Evolutionary conservation across 2,888 invertebrate genomes (phyloP), one percentile per base, ranked within the genome.

Genomic region (Erebia ligea): DNA sequence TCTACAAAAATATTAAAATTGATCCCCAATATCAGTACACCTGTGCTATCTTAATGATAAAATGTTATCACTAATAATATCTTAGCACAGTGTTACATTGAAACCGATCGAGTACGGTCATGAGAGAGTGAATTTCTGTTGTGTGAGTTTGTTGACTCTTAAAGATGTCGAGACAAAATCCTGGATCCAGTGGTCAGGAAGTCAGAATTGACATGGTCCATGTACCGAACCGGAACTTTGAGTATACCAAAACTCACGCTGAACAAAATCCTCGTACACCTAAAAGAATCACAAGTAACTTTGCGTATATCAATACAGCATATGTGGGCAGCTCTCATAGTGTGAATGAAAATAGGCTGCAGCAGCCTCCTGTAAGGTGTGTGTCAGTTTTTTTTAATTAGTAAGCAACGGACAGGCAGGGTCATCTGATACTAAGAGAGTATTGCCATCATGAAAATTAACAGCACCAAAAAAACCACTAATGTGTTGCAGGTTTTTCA

Each of bases 241-340:
- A 73, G 1, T 57, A 21, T 1, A 21, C 8, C 8, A 62, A 25
- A 13, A 48, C 1, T 15, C 48, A 54, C 3, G 50, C 19, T 0
- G 34, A 19, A 10, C 48, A 17, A 4, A 34, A 25, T 17, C 17
- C 54, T 42, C 21, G 57, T 25, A 57, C 25, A 10, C 50, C 66
- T 5, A 63, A 67, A 50, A 50, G 67, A 1, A 62, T 45, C 11
- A 68, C 54, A 45, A 73, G 72, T 66, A 84, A 89, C 6, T 90
- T 82, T 80, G 88, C 86, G 67, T 92, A 88, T 76, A 87, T 87
- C 77, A 92, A 92, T 72, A 74, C 80, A 1, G 91, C 86, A 0
- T 92, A 82, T 76, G 85, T 84, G 0, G 91, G 90, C 11, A 91
- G 90, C 79, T 76, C 82, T 21, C 79, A 78, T 56, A 85, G 78